phyloP scores from a whole-genome alignment of 2,113 vertebrate genomes.

The Emydura subglobosa region DNA sequence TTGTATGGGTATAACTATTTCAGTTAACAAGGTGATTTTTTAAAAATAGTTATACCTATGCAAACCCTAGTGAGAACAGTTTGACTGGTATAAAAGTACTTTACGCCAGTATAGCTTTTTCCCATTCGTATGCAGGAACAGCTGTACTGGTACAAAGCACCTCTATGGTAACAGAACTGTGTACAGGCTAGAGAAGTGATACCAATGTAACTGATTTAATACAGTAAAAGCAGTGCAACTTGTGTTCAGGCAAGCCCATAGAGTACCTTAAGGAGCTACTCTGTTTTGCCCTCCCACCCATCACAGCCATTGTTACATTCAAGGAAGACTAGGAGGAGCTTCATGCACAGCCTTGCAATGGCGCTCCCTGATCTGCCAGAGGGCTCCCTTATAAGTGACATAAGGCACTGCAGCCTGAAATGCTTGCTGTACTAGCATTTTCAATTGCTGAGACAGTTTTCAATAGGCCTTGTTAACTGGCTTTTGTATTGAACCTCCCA shows the following conservation, averaged over 20 bases:
- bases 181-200: neutral
- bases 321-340: neutral
- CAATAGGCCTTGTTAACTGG: neutral
- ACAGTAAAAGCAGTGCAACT: neutral
- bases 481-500: neutral
- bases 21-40: rapidly evolving
- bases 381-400: neutral
- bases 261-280: rapidly evolving
- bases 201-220: neutral
- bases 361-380: neutral
- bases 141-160: neutral
- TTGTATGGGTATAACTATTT: neutral
- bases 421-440: neutral
- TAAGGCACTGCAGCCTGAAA: neutral
- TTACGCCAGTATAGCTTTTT: neutral
- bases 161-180: rapidly evolving
- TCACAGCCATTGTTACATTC: neutral
- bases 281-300: neutral
- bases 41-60: neutral
- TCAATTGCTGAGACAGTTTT: too few relatives aligned
- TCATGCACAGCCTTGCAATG: neutral
- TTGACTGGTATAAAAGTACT: neutral
- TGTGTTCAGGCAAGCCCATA: neutral
- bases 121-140: neutral
- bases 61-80: neutral